Evolutionary conservation across 2,797 vertebrate species (phyloP).

Genomic region (Linurgus olivaceus): DNA sequence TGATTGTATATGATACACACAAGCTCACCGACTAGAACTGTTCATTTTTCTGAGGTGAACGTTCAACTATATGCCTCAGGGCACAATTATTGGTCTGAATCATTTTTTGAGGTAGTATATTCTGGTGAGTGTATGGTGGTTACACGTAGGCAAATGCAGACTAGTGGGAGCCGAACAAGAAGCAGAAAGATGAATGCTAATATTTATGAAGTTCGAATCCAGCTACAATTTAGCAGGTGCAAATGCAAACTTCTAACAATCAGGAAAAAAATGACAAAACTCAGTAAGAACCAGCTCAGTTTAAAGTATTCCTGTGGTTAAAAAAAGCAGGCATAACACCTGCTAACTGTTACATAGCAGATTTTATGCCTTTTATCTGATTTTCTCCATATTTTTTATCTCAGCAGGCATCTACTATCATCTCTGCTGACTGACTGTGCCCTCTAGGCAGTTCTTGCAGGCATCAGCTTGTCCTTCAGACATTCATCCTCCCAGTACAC

Average conservation of each 20-base stretch:
- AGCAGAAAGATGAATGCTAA: conserved; percentile 36
- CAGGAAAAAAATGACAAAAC: conserved; percentile 46
- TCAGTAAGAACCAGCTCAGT: background rate
- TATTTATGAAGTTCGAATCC: conserved; percentile 66
- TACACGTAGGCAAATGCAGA: conserved; percentile 36
- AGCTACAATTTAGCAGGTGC: conserved; percentile 57
- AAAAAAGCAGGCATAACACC: conserved; percentile 22
- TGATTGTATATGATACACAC: background rate
- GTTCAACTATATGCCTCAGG: conserved; percentile 36
- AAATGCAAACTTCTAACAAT: conserved; percentile 59
- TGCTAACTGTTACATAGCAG: conserved; percentile 14
- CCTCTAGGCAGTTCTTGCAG: conserved; percentile 16
- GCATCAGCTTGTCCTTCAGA: conserved; percentile 28
- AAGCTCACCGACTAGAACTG: background rate
- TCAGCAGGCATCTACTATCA: conserved; percentile 27
- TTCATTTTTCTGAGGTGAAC: conserved; percentile 50
- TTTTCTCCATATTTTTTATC: conserved; percentile 54
- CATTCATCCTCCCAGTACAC: background rate
- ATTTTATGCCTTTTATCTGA: conserved; percentile 63
- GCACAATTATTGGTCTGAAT: conserved; percentile 62
- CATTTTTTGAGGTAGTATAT: conserved; percentile 44
- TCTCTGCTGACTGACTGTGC: conserved; percentile 38
- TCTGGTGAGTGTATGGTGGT: conserved; percentile 56
- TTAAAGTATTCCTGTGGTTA: conserved; percentile 5
- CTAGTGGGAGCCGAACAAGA: background rate